Percentiles rank a stretch among this genome's conserved stretches.
Conservation (phyloP, 2,888 invertebrate species). For the Cryptophagus acutangulus region DNA sequence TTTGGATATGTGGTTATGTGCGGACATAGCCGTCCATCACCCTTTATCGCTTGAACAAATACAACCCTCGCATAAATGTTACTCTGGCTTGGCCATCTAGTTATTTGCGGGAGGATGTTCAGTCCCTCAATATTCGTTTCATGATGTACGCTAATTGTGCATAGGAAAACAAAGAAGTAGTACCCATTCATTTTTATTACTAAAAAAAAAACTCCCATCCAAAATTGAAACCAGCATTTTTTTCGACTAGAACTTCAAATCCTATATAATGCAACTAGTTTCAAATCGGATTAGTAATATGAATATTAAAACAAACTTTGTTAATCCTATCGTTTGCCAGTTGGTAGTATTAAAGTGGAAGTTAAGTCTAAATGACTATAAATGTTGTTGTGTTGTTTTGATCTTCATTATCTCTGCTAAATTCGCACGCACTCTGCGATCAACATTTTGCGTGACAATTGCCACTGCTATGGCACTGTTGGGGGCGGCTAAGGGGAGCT, state of each 20-base stretch:
- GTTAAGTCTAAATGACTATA: constrained; percentile 36
- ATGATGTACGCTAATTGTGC: constrained; percentile 10
- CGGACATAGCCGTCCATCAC: constrained; percentile 50
- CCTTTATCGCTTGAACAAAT: constrained; percentile 49
- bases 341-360: constrained; percentile 32
- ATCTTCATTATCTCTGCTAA: constrained; percentile 43
- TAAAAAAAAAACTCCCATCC: no score
- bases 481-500: constrained; percentile 47
- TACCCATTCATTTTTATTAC: no score
- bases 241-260: no score
- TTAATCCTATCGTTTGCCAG: constrained; percentile 28
- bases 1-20: constrained; percentile 47
- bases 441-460: constrained; percentile 41
- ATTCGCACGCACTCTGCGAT: constrained; percentile 46
- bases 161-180: neutral
- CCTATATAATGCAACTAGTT: neutral
- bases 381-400: constrained; percentile 39
- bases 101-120: constrained; percentile 31
- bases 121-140: constrained; percentile 9
- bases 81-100: constrained; percentile 33
- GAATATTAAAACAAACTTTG: constrained; percentile 16
- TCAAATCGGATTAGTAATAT: constrained; percentile 14
- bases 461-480: constrained; percentile 25
- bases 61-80: constrained; percentile 44
- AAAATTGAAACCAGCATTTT: no score